These are phyloP conservation scores for Alligator sinensis DNA, from an alignment of 2,113 vertebrate genomes.

Conservation along the genomic window DNA sequence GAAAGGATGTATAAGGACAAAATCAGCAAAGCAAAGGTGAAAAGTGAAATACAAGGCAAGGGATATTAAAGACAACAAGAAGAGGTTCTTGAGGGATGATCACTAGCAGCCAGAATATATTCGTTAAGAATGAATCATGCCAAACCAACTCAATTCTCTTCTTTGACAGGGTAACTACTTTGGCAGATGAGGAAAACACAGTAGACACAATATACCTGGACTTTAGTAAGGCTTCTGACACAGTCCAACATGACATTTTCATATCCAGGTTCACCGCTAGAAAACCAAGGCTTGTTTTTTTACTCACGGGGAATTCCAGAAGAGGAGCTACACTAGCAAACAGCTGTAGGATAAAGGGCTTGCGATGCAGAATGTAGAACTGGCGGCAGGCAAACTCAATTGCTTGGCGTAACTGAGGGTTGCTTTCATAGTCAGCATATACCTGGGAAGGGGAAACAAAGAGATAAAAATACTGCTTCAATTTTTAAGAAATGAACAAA, in stretches of 20 bases:
- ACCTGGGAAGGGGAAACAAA: constrained; percentile 78
- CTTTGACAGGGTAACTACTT: no score
- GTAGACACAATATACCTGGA: no score
- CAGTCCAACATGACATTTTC: background rate
- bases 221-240: no score
- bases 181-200: no score
- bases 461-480: background rate
- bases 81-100: no score
- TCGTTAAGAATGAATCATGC: no score
- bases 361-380: constrained; percentile 97
- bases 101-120: no score
- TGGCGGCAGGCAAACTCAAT: constrained; percentile 97
- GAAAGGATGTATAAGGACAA: no score
- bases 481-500: background rate
- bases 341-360: constrained; percentile 95
- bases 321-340: constrained; percentile 97
- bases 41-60: no score
- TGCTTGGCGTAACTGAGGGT: constrained; percentile 91
- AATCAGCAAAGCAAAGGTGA: no score
- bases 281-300: background rate
- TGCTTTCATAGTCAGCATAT: constrained; percentile 96
- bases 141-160: no score
- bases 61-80: no score
- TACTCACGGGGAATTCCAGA: constrained; percentile 93
- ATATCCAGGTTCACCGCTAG: background rate